These are phyloP conservation scores for Diprion similis DNA, from an alignment of 1,140 invertebrate genomes.

Conservation along the genomic window DNA sequence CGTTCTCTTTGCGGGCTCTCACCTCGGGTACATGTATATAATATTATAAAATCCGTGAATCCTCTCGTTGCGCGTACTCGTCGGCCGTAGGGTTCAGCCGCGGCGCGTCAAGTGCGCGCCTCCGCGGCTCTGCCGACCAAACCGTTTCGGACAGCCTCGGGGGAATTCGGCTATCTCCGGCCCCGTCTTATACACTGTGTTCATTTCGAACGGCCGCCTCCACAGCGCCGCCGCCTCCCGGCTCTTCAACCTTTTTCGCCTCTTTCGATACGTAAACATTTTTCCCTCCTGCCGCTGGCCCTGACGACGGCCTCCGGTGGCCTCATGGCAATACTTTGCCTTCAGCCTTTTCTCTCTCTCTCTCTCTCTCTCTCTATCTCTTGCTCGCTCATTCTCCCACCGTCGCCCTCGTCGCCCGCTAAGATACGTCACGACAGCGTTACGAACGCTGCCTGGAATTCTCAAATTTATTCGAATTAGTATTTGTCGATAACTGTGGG, in stretches of 20 bases:
- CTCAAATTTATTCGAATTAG: too few relatives aligned
- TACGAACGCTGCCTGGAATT: neutral
- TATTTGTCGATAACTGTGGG: too few relatives aligned
- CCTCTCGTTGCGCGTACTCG: neutral
- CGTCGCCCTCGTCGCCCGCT: neutral
- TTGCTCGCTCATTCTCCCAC: neutral
- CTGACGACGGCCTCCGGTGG: conserved; percentile 18
- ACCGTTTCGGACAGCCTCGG: neutral
- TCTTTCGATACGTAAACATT: conserved; percentile 48
- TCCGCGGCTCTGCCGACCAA: neutral
- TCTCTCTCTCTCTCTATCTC: conserved; percentile 4
- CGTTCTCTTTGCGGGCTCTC: neutral
- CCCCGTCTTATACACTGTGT: conserved; percentile 3
- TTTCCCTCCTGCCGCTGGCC: conserved; percentile 31
- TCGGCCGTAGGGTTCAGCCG: conserved; percentile 14
- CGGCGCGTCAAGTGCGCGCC: conserved; percentile 37
- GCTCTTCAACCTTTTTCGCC: conserved; percentile 32
- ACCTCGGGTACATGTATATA: neutral
- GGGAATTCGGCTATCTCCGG: neutral
- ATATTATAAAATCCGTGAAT: neutral
- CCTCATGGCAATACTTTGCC: neutral
- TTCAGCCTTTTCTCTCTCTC: neutral
- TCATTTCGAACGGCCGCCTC: neutral
- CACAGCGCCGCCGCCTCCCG: neutral
- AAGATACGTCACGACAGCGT: conserved; percentile 21